Conservation (phyloP, 2,113 vertebrate species). For the Micromys minutus region DNA sequence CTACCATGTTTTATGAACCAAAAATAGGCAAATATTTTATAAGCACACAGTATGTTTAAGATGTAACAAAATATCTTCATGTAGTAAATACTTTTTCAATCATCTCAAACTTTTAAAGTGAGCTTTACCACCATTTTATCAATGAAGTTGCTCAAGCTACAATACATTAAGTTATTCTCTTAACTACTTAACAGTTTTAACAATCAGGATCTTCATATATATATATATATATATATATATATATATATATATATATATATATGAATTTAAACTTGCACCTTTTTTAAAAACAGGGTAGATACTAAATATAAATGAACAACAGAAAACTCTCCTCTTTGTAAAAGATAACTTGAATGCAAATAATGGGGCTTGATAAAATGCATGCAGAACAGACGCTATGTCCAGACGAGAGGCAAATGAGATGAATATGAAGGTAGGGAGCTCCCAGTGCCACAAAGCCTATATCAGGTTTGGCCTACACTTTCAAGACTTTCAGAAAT, state of each 20-base stretch:
- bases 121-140: neutral
- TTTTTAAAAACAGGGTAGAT: neutral
- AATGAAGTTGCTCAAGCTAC: neutral
- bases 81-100: neutral
- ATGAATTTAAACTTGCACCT: neutral
- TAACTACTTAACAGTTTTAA: neutral
- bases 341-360: neutral
- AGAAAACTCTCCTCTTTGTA: neutral
- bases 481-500: neutral
- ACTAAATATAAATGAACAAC: neutral
- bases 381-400: neutral
- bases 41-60: neutral
- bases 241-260: neutral
- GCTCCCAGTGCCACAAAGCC: neutral
- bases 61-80: neutral
- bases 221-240: neutral
- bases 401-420: neutral
- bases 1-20: neutral
- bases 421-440: neutral
- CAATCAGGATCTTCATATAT: neutral
- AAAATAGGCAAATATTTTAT: neutral
- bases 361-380: neutral
- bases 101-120: neutral
- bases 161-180: neutral
- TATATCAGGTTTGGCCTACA: neutral